phyloP scores from a whole-genome alignment of 2,797 vertebrate species.

The Acropternis orthonyx region DNA sequence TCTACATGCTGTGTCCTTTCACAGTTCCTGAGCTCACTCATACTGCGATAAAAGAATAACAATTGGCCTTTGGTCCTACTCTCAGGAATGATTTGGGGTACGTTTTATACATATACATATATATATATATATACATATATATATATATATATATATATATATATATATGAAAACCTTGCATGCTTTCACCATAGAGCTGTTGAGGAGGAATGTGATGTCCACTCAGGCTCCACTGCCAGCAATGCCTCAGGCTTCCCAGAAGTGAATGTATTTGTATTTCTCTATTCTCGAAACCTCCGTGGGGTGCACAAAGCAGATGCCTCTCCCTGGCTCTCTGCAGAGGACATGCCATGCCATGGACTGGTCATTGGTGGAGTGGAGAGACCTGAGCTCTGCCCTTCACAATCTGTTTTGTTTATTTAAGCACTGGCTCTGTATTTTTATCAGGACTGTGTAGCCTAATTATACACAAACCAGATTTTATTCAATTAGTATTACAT shows the following conservation, averaged over 20 bases:
- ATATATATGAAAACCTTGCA: too few species aligned
- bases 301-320: not conserved
- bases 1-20: not conserved
- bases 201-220: not conserved
- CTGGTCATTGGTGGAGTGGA: fast-evolving
- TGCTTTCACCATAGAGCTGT: not conserved
- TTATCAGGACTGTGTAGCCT: not conserved
- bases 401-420: not conserved
- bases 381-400: not conserved
- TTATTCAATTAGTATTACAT: not conserved
- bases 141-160: too few species aligned
- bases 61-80: not conserved
- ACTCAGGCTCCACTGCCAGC: not conserved
- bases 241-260: not conserved
- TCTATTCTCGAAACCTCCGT: not conserved
- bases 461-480: not conserved
- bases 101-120: not conserved
- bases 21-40: not conserved
- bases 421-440: not conserved
- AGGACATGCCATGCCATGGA: not conserved
- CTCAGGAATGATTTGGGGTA: not conserved
- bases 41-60: not conserved
- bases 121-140: too few species aligned
- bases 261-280: not conserved
- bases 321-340: not conserved